Percentiles rank a stretch among this genome's conserved stretches.
Evolutionary conservation across 1,140 invertebrate species (phyloP).

Genomic region (Trinorchestia longiramus): DNA sequence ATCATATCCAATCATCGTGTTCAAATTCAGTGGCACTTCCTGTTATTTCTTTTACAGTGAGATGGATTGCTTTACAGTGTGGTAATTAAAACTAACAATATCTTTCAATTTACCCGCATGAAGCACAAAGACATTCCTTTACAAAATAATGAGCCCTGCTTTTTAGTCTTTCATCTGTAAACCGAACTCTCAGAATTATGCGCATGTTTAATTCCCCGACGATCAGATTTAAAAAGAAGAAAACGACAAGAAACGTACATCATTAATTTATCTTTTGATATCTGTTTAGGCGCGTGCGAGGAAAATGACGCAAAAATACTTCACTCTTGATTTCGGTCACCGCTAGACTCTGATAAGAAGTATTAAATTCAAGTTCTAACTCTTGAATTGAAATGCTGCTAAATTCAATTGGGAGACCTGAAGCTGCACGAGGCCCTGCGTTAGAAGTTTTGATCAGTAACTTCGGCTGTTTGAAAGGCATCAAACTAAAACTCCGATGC

Average conservation of each 20-base stretch:
- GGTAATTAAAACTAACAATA: neutral
- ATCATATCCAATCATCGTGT: too few relatives aligned
- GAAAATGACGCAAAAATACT: neutral
- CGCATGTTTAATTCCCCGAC: neutral
- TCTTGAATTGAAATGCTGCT: neutral
- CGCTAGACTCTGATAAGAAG: neutral
- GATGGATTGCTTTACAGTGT: neutral
- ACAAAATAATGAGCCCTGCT: neutral
- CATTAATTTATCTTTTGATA: neutral
- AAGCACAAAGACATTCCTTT: neutral
- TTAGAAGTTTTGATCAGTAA: conserved; percentile 1
- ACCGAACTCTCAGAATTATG: neutral
- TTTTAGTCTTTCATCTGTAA: neutral
- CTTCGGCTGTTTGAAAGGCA: conserved; percentile 15
- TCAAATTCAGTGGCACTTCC: too few relatives aligned
- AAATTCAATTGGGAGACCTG: neutral
- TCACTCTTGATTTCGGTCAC: neutral
- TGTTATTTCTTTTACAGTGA: neutral
- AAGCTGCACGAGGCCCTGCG: neutral
- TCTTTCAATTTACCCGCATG: neutral
- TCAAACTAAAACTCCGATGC: neutral
- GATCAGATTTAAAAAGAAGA: neutral
- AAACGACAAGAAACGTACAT: neutral
- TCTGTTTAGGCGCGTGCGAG: neutral
- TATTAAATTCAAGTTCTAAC: neutral